Percentiles rank a stretch among this genome's conserved stretches.
phyloP scores from a whole-genome alignment of 2,113 vertebrate species.

The Proterorhinus semilunaris region DNA sequence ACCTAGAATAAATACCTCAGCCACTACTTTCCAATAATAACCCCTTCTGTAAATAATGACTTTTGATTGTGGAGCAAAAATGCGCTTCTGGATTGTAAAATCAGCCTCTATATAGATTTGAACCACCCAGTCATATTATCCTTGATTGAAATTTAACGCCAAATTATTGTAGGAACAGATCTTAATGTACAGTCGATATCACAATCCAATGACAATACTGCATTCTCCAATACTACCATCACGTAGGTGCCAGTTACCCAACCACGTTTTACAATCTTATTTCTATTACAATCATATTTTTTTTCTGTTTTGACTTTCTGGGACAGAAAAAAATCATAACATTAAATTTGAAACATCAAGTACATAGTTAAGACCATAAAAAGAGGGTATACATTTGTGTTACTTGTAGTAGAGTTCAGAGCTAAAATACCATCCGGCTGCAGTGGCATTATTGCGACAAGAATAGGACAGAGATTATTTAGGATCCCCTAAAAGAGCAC shows the following conservation, averaged over 20 bases:
- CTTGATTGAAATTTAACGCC: constrained; percentile 10
- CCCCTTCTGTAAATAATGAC: constrained; percentile 31
- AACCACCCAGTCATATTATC: constrained; percentile 8
- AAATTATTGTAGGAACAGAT: neutral
- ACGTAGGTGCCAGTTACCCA: constrained; percentile 24
- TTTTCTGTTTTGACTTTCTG: constrained; percentile 18
- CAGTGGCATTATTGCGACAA: constrained; percentile 65
- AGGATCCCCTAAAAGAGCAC: constrained; percentile 32
- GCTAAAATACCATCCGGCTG: constrained; percentile 42
- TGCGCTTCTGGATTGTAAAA: constrained; percentile 36
- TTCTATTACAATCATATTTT: constrained; percentile 8
- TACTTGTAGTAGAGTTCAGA: constrained; percentile 55
- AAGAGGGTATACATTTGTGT: constrained; percentile 45
- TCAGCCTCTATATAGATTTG: neutral
- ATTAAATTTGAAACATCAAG: constrained; percentile 40
- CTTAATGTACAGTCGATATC: constrained; percentile 13
- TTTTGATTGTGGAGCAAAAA: constrained; percentile 39
- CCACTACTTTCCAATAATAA: constrained; percentile 23
- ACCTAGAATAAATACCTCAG: constrained; percentile 26
- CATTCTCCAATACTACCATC: constrained; percentile 12
- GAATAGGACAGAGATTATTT: constrained; percentile 41
- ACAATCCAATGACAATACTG: constrained; percentile 41
- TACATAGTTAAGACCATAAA: constrained; percentile 66
- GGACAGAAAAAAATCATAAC: constrained; percentile 13
- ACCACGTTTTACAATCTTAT: constrained; percentile 7